Base-by-base conservation (phyloP, 1,140 invertebrate species). In the Riptortus pedestris region DNA sequence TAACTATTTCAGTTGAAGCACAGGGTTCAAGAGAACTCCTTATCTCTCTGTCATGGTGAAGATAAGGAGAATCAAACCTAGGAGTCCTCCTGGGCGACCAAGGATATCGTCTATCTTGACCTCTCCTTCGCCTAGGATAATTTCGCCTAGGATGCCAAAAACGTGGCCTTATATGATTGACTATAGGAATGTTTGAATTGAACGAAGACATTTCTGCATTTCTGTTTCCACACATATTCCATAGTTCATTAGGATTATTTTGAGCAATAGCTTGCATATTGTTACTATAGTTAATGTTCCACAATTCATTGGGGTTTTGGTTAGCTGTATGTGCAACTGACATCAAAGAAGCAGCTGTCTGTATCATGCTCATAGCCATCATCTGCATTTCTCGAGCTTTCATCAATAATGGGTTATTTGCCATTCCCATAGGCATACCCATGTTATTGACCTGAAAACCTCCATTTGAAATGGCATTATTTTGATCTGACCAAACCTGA, bases 291-390 rank as follows among this genome's bases (percentile, higher is more conserved):
- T 20, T 12, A 1, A 9, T 20, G 11, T 55, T 22, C 51, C 51
- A 55, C 22, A 55, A 24, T 26, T 55, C 51, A 55, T 55, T 55
- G 5, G 51, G 51, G 26, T 55, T 55, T 55, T 55, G 51, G 5
- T 7, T 38, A 38, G 31, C 31, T 24, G 51, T 24, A 26, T 14
- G 22, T 14, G 26, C 5, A 26, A 59, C 28, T 18, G 57, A 59
- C 57, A 59, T 59, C 18, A 59, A 38, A 4, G 57, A 18, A 29
- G 11, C 12, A 18, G 57, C 57, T 20, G 31, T 20, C n/a, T 38
- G 57, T 24, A 59, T 59, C 57, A 59, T 59, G 20, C 24, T 38
- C 57, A 59, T 59, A n/a, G 57, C 57, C 57, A 59, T 59, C 14
- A 12, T 29, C 16, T 59, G 57, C 57, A 59, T 59, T 59, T 59